These are phyloP conservation scores for Anguilla rostrata DNA, from an alignment of 2,113 vertebrate genomes.

Conservation along the genomic window DNA sequence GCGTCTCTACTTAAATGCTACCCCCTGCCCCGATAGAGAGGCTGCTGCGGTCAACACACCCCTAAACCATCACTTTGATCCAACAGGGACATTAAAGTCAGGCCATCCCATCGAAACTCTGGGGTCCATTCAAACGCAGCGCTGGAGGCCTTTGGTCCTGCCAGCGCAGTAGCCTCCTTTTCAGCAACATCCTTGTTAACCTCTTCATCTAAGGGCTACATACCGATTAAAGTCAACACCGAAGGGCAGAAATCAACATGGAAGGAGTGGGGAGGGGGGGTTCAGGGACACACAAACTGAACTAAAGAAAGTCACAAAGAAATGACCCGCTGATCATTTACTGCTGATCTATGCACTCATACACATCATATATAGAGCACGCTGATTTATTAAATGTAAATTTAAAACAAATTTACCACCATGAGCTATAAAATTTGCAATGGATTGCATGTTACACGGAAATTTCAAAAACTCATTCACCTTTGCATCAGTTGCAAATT, in stretches of 20 bases:
- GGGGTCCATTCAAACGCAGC: not conserved
- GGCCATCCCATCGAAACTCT: not conserved
- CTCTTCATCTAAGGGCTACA: constrained; percentile 59
- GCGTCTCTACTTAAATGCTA: constrained; percentile 31
- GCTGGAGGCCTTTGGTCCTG: constrained; percentile 58
- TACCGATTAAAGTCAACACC: constrained; percentile 60
- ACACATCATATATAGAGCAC: too few relatives aligned
- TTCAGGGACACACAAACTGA: not conserved
- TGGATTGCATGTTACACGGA: not conserved
- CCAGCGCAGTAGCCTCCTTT: constrained; percentile 55
- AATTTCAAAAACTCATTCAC: not conserved
- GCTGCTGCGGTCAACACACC: constrained; percentile 51
- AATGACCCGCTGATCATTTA: constrained; percentile 19
- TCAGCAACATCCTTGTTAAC: constrained; percentile 60
- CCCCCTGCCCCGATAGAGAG: constrained; percentile 41
- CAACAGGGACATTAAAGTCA: constrained; percentile 53
- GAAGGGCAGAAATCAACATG: constrained; percentile 53
- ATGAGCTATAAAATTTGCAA: not conserved
- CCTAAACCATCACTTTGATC: constrained; percentile 55
- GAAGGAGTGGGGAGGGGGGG: not conserved
- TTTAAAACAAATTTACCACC: not conserved
- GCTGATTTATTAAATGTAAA: not conserved
- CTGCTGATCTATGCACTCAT: too few relatives aligned
- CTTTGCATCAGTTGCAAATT: not conserved
- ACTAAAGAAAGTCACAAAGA: constrained; percentile 30